phyloP scores from a whole-genome alignment of 2,113 vertebrate genomes.

The Bothrops jararaca region DNA sequence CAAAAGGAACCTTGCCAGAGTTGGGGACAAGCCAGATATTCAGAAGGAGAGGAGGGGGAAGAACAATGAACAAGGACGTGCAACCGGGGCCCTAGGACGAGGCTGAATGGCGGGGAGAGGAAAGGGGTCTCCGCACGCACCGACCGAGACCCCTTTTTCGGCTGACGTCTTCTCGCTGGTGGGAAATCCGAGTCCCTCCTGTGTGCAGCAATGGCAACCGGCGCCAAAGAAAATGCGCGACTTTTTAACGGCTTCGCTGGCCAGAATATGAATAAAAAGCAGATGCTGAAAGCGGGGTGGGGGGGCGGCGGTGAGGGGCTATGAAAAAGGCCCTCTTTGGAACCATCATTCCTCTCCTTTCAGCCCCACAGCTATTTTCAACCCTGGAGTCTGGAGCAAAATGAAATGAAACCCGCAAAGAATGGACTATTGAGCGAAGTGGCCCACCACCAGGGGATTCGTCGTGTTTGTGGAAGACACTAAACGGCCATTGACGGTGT shows the following conservation, averaged over 20 bases:
- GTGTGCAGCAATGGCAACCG: neutral
- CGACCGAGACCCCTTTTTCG: neutral
- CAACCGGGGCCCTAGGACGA: neutral
- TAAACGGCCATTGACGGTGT: neutral
- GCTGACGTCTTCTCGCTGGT: neutral
- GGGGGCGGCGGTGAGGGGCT: neutral
- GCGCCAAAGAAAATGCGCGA: neutral
- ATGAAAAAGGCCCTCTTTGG: neutral
- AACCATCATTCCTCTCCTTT: neutral
- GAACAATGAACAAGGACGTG: slow-evolving; percentile 15
- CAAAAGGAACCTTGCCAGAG: neutral
- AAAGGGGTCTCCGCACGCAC: neutral
- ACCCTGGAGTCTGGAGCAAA: neutral
- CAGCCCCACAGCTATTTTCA: neutral
- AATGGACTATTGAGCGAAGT: neutral
- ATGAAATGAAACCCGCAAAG: neutral
- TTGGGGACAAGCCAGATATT: neutral
- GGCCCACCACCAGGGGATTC: neutral
- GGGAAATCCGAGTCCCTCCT: neutral
- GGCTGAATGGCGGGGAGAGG: neutral
- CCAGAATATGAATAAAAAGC: neutral
- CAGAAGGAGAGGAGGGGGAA: neutral
- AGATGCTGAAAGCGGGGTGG: neutral
- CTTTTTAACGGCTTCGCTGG: neutral
- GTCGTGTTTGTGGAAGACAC: too few species aligned